These are phyloP conservation scores for Chaenogobius annularis DNA, from an alignment of 2,113 vertebrate species.

Conservation along the genomic window DNA sequence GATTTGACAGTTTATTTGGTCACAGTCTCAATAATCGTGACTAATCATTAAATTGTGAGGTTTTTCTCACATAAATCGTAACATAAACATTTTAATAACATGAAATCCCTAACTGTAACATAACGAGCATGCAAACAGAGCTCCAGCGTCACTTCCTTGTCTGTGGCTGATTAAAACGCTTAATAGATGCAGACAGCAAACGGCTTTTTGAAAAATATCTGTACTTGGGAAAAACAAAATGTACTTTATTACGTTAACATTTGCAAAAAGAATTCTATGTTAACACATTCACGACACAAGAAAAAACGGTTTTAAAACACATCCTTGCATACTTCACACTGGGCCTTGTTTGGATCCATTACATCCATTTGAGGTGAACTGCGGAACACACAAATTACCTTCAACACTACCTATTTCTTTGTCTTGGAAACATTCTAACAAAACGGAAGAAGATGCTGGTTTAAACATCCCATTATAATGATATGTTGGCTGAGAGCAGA, in stretches of 20 bases:
- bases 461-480: slow-evolving; percentile 38
- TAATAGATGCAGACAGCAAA: too few species aligned
- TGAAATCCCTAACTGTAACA: too few species aligned
- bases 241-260: background rate
- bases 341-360: slow-evolving; percentile 1
- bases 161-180: too few species aligned
- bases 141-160: too few species aligned
- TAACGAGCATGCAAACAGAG: too few species aligned
- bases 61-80: too few species aligned
- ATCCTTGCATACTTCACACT: background rate
- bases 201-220: background rate
- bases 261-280: background rate
- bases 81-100: too few species aligned
- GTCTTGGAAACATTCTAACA: slow-evolving; percentile 31
- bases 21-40: too few species aligned
- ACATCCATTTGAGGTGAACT: background rate
- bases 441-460: slow-evolving; percentile 34
- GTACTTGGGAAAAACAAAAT: background rate
- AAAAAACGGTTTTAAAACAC: background rate
- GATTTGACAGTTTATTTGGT: too few species aligned
- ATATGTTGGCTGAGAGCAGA: slow-evolving; percentile 9
- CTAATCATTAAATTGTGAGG: too few species aligned
- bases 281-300: background rate
- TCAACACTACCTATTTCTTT: slow-evolving; percentile 19
- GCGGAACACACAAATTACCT: slow-evolving; percentile 3